These are phyloP conservation scores for Scolanthus callimorphus DNA, from an alignment of 92 coral and sea anemone genomes.

Conservation along the genomic window DNA sequence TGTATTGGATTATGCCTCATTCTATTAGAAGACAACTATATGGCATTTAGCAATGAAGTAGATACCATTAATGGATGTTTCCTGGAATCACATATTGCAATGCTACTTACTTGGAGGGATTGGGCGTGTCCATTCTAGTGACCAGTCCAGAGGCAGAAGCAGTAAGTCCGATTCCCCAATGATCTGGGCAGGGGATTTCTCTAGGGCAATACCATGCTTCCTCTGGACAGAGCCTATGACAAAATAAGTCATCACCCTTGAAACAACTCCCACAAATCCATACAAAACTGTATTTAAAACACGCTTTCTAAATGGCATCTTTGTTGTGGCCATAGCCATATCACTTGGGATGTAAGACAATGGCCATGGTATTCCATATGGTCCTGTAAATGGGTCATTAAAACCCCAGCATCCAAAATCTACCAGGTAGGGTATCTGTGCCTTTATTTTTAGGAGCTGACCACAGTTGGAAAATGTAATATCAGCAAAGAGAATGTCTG, in stretches of 20 bases:
- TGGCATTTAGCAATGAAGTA: no score
- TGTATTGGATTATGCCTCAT: no score
- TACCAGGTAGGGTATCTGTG: constrained; percentile 12
- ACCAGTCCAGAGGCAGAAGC: constrained; percentile 24
- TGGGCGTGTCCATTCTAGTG: constrained; percentile 28
- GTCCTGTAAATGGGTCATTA: constrained; percentile 4
- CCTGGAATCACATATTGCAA: no score
- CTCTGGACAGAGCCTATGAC: not conserved
- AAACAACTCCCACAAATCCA: not conserved
- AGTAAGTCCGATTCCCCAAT: constrained; percentile 16
- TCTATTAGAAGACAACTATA: no score
- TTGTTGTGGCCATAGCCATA: not conserved
- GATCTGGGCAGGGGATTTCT: constrained; percentile 3
- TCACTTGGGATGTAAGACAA: constrained; percentile 19
- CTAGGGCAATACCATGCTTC: constrained; percentile 7
- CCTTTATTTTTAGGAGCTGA: constrained; percentile 12
- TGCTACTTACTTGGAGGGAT: constrained; percentile 22
- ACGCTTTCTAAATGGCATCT: constrained; percentile 14
- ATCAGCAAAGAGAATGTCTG: constrained; percentile 28
- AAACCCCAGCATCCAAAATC: constrained; percentile 21
- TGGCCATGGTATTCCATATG: constrained; percentile 21
- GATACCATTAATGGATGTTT: no score
- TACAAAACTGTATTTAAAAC: not conserved
- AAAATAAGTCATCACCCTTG: not conserved
- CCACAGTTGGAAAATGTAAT: constrained; percentile 19